These are phyloP conservation scores for Lophius americanus DNA, from an alignment of 2,797 vertebrate genomes.

Conservation along the genomic window DNA sequence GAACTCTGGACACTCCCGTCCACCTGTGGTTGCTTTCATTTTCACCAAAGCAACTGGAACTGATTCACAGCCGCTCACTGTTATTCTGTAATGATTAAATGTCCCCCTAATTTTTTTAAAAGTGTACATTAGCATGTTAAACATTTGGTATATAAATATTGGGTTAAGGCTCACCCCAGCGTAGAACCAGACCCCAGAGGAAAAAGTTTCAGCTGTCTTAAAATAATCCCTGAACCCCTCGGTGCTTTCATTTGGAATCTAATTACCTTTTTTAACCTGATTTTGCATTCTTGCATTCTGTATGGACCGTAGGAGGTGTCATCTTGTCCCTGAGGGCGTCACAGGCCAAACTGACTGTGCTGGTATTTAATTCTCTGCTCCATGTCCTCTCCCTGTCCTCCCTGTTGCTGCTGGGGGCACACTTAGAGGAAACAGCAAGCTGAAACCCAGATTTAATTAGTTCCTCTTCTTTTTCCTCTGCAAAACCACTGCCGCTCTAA, in stretches of 20 bases:
- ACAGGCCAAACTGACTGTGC: constrained; percentile 6
- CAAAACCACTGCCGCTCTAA: constrained; percentile 12
- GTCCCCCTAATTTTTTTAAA: too few species aligned
- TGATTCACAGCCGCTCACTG: too few species aligned
- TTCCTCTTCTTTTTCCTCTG: constrained; percentile 30
- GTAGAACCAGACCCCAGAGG: too few species aligned
- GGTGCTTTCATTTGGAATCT: neutral
- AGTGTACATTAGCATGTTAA: too few species aligned
- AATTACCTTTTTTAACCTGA: neutral
- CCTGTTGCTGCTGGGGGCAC: constrained; percentile 18
- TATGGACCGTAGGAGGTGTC: neutral
- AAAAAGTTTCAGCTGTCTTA: neutral
- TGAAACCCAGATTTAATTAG: constrained; percentile 62
- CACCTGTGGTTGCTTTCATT: too few species aligned
- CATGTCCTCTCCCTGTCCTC: constrained; percentile 12
- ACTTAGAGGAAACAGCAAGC: constrained; percentile 34
- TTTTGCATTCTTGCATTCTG: neutral
- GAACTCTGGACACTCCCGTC: too few species aligned
- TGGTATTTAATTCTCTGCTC: constrained; percentile 41
- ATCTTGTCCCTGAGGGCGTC: constrained; percentile 1
- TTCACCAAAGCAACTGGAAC: too few species aligned
- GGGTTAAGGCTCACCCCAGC: too few species aligned
- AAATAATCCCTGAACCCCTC: neutral
- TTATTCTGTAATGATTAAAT: too few species aligned
- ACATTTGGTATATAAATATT: too few species aligned